Evolutionary conservation across 2,797 vertebrate genomes (phyloP).

Genomic region (Vipera ursinii): DNA sequence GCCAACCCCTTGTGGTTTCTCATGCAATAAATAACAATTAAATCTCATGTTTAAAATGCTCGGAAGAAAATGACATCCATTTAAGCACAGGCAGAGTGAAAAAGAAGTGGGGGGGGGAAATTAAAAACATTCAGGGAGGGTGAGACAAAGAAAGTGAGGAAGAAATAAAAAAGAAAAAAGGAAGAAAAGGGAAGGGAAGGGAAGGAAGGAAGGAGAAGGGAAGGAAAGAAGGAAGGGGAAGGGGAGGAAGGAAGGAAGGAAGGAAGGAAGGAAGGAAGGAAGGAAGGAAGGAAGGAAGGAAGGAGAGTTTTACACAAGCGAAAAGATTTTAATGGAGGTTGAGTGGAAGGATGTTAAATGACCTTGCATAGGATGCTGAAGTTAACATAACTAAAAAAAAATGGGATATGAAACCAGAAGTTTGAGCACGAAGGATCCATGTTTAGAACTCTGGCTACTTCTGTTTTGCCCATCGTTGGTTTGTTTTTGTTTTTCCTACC

Average conservation of each 20-base stretch:
- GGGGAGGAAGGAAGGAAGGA: no score
- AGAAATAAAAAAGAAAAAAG: no score
- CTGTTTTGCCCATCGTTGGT: neutral
- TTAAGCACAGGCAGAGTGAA: conserved; percentile 32
- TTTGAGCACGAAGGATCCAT: neutral
- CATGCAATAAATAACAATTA: conserved; percentile 61
- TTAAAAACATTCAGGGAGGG: conserved; percentile 23
- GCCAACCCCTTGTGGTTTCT: conserved; percentile 50
- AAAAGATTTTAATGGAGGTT: neutral
- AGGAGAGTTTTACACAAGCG: neutral
- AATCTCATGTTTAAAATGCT: conserved; percentile 52
- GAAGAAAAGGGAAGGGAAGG: no score
- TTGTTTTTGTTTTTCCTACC: neutral
- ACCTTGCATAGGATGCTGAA: neutral
- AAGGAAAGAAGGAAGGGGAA: neutral
- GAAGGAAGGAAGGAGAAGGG: neutral
- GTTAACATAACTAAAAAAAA: neutral
- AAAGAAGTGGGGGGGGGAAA: neutral
- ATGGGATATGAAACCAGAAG: neutral
- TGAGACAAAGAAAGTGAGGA: no score
- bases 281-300: no score
- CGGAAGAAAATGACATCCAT: conserved; percentile 55
- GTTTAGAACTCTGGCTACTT: neutral
- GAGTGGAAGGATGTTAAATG: neutral
- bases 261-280: neutral